Evolutionary conservation across 2,888 invertebrate species (phyloP).

Genomic region (Brachyptera risi): DNA sequence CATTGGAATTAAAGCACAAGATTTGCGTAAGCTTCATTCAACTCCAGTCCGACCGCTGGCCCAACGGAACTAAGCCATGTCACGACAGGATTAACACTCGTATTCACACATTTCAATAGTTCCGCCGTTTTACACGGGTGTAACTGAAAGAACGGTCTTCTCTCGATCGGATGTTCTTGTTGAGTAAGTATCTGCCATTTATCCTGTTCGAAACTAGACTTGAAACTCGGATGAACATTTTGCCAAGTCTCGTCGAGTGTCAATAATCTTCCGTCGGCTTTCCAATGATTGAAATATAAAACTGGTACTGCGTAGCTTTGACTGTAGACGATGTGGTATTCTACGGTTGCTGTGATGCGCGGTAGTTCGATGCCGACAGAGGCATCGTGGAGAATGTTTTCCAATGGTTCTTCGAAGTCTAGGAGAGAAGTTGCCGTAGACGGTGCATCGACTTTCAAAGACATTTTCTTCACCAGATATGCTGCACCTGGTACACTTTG

Average conservation of each 20-base stretch:
- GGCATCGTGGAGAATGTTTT: not conserved
- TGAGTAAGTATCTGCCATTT: slow-evolving; percentile 44
- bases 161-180: slow-evolving; percentile 36
- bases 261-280: slow-evolving; percentile 36
- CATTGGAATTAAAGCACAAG: too few species aligned
- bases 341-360: slow-evolving; percentile 40
- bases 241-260: slow-evolving; percentile 32
- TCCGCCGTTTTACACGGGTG: slow-evolving; percentile 37
- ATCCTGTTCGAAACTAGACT: slow-evolving; percentile 61
- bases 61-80: slow-evolving; percentile 37
- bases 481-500: not conserved
- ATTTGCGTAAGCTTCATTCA: slow-evolving; percentile 29
- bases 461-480: not conserved
- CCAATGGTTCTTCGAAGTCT: slow-evolving; percentile 5
- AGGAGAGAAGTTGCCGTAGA: not conserved
- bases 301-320: slow-evolving; percentile 37
- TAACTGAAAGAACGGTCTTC: slow-evolving; percentile 36
- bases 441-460: not conserved
- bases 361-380: not conserved
- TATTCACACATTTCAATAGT: slow-evolving; percentile 24
- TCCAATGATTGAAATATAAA: slow-evolving; percentile 57
- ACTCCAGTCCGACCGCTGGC: slow-evolving; percentile 30
- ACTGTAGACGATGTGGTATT: slow-evolving; percentile 40
- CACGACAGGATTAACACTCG: slow-evolving; percentile 34
- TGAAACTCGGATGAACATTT: slow-evolving; percentile 45